A percentile compares a stretch with the other conserved stretches of the same genome.
Evolutionary conservation across 2,113 vertebrate genomes (phyloP).

Genomic region (Dasyornis broadbenti): DNA sequence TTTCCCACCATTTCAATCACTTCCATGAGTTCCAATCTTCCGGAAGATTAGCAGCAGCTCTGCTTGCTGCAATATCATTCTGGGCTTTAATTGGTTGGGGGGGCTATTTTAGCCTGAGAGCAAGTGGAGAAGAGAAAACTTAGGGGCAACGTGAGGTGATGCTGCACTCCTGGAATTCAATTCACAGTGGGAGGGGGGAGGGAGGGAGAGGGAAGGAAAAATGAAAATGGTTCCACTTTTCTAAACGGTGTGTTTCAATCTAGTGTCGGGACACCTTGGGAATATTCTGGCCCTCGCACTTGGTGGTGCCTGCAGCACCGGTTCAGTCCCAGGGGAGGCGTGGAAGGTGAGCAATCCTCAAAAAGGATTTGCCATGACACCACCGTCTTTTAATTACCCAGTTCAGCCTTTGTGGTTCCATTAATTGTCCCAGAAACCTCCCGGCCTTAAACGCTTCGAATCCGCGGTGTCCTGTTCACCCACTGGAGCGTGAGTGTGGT

Average conservation of each 20-base stretch:
- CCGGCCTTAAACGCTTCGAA: neutral
- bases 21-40: neutral
- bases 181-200: neutral
- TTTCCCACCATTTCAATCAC: conserved; percentile 5
- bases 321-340: neutral
- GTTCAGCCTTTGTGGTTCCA: neutral
- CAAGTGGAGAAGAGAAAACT: neutral
- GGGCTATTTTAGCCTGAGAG: neutral
- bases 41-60: neutral
- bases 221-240: neutral
- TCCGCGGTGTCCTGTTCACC: rapidly evolving
- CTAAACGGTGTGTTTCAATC: neutral
- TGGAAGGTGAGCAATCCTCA: neutral
- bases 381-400: neutral
- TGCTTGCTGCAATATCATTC: neutral
- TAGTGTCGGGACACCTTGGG: rapidly evolving
- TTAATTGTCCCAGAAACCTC: neutral
- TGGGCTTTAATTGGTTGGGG: neutral
- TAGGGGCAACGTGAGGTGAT: neutral
- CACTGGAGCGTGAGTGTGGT: neutral
- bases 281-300: neutral
- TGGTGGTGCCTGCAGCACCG: neutral
- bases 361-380: neutral
- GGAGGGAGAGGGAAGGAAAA: neutral
- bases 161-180: neutral